Evolutionary conservation across 2,113 vertebrate genomes (phyloP), one percentile per base, ranked within the genome.

Genomic region (Mirza zaza): DNA sequence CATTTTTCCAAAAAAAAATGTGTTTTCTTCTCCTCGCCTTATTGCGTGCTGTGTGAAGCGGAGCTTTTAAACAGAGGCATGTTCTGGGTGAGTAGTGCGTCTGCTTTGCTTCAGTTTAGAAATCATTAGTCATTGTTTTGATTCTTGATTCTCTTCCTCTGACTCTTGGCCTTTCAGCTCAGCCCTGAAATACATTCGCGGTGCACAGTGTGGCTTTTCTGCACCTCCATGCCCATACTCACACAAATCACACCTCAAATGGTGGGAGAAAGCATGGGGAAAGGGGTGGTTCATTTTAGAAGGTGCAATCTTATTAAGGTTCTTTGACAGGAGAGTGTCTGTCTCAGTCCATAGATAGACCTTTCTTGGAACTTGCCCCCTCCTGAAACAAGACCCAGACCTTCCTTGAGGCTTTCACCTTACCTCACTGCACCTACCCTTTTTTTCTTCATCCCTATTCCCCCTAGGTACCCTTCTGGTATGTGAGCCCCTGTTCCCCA

Each of bases 1-100:
- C 98, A 98, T 98, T 99, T 99, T 99, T 98, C 95, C 55, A 57
- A 57, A 57, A 57, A 96, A 97, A 82, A 96, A 90, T 71, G 3
- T 32, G 10, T 91, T 55, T 80, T 92, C 12, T 61, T 93, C 21
- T 98, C 27, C 9, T 96, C 87, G 83, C 81, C 85, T 97, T 97
- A 90, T 97, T 98, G 88, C 98, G 90, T 95, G 73, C 34, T 88
- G 77, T 96, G 57, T 89, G 90, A 84, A 91, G 14, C 79, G 84
- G 57, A 61, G 14, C 12, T 0, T 82, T 95, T 83, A 77, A 94
- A 84, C 20, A 90, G 18, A 59, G 6, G 5, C 63, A 96, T 11
- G 29, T 90, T 88, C 61, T 34, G 10, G 50, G 39, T 95, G 13
- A 97, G n/a, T 21, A 95, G 29, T 0, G 1, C 27, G 15, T 90